These are phyloP conservation scores for Magallana ariakensis DNA, from an alignment of 1,140 invertebrate genomes.

Conservation along the genomic window DNA sequence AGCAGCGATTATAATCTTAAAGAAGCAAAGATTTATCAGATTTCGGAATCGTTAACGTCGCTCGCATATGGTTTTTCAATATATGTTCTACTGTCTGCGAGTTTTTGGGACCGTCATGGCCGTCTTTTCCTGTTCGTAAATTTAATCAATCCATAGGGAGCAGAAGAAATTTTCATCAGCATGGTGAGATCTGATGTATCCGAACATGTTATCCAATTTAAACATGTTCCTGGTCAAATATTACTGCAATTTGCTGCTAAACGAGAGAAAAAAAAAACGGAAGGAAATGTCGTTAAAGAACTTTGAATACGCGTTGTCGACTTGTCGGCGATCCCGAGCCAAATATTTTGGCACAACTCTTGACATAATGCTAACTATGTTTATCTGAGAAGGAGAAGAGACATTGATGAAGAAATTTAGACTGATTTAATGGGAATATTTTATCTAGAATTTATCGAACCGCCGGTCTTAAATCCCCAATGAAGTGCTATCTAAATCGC, in stretches of 20 bases:
- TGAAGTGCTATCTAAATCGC: conserved; percentile 28
- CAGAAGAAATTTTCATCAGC: conserved; percentile 23
- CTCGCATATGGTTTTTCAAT: conserved; percentile 27
- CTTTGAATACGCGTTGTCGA: background rate
- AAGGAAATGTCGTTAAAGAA: background rate
- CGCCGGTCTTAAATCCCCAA: conserved; percentile 13
- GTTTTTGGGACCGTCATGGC: conserved; percentile 20
- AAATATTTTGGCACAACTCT: background rate
- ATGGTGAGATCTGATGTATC: background rate
- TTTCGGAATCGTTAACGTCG: conserved; percentile 35
- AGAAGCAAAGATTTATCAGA: conserved; percentile 36
- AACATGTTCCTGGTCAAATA: conserved; percentile 28
- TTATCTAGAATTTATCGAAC: conserved; percentile 31
- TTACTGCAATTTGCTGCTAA: background rate
- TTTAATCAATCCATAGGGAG: conserved; percentile 23
- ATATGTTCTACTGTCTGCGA: conserved; percentile 7
- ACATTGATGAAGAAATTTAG: conserved; percentile 24
- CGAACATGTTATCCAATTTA: conserved; percentile 1
- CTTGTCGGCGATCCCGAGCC: background rate
- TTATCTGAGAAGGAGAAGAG: background rate
- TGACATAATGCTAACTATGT: conserved; percentile 27
- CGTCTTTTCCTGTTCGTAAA: conserved; percentile 26
- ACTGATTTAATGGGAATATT: conserved; percentile 21
- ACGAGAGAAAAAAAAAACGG: background rate
- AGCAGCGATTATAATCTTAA: conserved; percentile 22